phyloP scores from a whole-genome alignment of 2,888 invertebrate genomes.

The Eremobia ochroleuca region DNA sequence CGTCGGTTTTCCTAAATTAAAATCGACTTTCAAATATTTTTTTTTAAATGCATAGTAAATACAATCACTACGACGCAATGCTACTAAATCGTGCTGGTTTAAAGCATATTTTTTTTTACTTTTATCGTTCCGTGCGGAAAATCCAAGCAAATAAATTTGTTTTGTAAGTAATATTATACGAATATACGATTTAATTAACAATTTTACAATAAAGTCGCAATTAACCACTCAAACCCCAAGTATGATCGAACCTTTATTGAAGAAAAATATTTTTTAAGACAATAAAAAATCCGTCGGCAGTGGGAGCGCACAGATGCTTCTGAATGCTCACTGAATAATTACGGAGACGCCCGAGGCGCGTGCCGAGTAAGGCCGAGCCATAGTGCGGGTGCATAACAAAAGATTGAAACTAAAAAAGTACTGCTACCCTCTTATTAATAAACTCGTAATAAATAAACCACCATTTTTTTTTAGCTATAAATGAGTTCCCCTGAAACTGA shows the following conservation, averaged over 20 bases:
- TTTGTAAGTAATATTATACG: background rate
- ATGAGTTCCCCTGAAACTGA: background rate
- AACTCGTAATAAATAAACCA: background rate
- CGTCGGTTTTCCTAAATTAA: background rate
- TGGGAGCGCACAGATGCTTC: conserved; percentile 85
- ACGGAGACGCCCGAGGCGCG: conserved; percentile 78
- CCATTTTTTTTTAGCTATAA: background rate
- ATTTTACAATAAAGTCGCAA: background rate
- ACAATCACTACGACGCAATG: background rate
- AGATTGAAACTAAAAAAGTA: conserved; percentile 9
- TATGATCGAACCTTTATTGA: conserved; percentile 50
- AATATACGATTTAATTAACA: background rate
- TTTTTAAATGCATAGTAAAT: background rate
- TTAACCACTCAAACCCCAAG: background rate
- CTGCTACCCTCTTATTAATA: conserved; percentile 14
- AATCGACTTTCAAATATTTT: background rate
- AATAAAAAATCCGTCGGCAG: conserved; percentile 72
- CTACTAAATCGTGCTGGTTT: background rate
- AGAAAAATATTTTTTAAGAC: conserved; percentile 69
- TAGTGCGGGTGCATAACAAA: conserved; percentile 24
- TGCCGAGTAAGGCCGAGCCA: conserved; percentile 58
- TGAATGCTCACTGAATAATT: conserved; percentile 87
- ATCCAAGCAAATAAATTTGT: background rate
- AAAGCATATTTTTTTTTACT: background rate
- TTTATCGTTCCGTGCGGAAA: background rate